These are phyloP conservation scores for Dexiosoma caninum DNA, from an alignment of 2,888 invertebrate species.

Conservation along the genomic window DNA sequence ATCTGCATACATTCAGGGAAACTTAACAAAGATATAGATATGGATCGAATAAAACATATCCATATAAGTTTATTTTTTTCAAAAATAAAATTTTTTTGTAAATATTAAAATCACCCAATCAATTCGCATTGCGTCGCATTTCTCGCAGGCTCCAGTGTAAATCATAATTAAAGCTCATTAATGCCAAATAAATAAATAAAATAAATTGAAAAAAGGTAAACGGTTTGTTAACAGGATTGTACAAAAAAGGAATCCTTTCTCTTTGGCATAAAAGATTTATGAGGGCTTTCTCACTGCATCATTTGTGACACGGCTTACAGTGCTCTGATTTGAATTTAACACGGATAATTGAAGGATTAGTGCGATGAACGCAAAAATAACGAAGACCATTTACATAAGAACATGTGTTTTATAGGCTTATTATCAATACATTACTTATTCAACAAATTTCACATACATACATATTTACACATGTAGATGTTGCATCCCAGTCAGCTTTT, in stretches of 20 bases:
- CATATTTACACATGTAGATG: no score
- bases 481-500: no score
- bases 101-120: no score
- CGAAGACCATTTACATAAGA: background rate
- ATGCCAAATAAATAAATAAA: conserved; percentile 30
- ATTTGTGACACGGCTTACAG: conserved; percentile 15
- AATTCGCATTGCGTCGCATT: conserved; percentile 20
- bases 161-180: no score
- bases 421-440: background rate
- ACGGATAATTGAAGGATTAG: conserved; percentile 68
- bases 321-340: conserved; percentile 68
- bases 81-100: no score
- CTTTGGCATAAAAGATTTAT: background rate
- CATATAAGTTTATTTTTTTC: no score
- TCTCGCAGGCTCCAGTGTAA: no score
- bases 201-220: background rate
- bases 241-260: background rate
- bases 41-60: no score
- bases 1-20: conserved; percentile 13
- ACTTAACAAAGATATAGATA: background rate
- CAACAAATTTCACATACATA: background rate
- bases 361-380: conserved; percentile 8
- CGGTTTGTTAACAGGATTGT: background rate
- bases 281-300: background rate
- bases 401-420: conserved; percentile 5